A percentile compares a stretch with the other conserved stretches of the same genome.
Conservation (phyloP, 2,888 invertebrate species). For the Chrysopilus asiliformis region DNA sequence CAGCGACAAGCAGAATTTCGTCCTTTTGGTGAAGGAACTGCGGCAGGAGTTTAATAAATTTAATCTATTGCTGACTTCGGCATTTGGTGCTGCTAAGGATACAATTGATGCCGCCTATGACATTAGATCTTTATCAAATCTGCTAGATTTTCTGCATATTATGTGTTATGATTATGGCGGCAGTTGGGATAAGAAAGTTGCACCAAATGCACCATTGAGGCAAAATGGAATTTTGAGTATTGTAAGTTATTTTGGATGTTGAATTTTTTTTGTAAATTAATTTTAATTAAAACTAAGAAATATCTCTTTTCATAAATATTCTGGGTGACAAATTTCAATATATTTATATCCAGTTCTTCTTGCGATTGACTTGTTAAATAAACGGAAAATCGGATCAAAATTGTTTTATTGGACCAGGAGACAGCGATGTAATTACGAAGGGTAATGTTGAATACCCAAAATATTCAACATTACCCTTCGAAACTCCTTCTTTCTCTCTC, state of each 20-base stretch:
- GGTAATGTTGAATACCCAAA: no score
- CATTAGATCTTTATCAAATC: slow-evolving; percentile 50
- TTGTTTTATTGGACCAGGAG: no score
- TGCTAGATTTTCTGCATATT: slow-evolving; percentile 61
- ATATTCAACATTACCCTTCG: no score
- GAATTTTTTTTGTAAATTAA: slow-evolving; percentile 1
- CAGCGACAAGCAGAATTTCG: slow-evolving; percentile 63
- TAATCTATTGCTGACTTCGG: slow-evolving; percentile 62
- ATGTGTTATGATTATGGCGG: slow-evolving; percentile 89
- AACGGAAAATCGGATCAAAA: no score
- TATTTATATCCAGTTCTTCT: no score
- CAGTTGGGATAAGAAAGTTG: slow-evolving; percentile 61
- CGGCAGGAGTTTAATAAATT: slow-evolving; percentile 53
- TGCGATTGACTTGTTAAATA: no score
- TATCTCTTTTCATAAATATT: no score
- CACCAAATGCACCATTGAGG: slow-evolving; percentile 64
- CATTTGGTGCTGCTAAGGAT: slow-evolving; percentile 62
- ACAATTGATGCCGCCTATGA: slow-evolving; percentile 69
- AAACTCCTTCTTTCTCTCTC: no score
- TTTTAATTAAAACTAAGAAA: no score
- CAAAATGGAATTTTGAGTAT: slow-evolving; percentile 46
- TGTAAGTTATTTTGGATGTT: slow-evolving; percentile 39
- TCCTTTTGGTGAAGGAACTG: slow-evolving; percentile 62
- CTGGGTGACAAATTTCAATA: no score
- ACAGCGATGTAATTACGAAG: no score